Evolutionary conservation across 2,888 invertebrate genomes (phyloP).

Genomic region (Sipha maydis): DNA sequence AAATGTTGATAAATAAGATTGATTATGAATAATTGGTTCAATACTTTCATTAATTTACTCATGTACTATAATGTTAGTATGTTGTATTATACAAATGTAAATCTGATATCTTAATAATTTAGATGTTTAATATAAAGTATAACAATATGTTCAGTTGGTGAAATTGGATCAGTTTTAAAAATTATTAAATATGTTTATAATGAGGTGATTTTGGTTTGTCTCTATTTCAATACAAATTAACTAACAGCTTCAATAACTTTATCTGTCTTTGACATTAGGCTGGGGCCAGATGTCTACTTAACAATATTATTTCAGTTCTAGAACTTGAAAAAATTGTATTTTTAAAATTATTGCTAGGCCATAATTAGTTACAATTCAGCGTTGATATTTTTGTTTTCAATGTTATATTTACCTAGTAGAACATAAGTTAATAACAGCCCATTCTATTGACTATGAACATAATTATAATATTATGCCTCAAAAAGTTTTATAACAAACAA

Average conservation of each 20-base stretch:
- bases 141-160: background rate
- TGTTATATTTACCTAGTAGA: background rate
- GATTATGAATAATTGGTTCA: no score
- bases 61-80: no score
- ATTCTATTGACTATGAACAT: background rate
- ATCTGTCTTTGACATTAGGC: background rate
- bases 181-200: no score
- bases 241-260: background rate
- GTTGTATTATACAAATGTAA: no score
- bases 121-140: background rate
- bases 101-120: background rate
- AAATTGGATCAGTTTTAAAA: background rate
- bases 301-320: slow-evolving; percentile 5
- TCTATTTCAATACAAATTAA: background rate
- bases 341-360: slow-evolving; percentile 14
- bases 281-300: background rate
- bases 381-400: background rate
- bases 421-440: background rate
- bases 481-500: background rate
- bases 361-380: background rate
- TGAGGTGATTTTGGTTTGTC: background rate
- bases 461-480: background rate
- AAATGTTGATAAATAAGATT: no score
- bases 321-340: slow-evolving; percentile 5
- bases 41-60: no score